phyloP scores from a whole-genome alignment of 1,140 invertebrate species.

The Bombus pyrosoma region DNA sequence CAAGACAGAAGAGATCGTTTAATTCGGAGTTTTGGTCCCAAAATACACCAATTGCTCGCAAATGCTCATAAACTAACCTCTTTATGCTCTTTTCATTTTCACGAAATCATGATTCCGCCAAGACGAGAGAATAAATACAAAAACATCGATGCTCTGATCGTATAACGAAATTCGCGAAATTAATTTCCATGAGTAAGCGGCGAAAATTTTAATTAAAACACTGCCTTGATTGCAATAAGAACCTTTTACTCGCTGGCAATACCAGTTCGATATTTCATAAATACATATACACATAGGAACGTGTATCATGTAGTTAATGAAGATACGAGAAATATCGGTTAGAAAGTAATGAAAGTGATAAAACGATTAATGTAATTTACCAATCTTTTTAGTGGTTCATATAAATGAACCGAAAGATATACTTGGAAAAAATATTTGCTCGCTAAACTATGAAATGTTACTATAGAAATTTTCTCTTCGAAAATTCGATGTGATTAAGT shows the following conservation, averaged over 20 bases:
- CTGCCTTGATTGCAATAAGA: not conserved
- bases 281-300: not conserved
- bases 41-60: not conserved
- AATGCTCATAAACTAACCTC: not conserved
- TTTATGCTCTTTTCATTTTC: not conserved
- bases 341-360: not conserved
- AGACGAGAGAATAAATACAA: not conserved
- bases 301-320: not conserved
- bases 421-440: not conserved
- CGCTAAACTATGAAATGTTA: not conserved
- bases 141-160: not conserved
- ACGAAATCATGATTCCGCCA: no score
- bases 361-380: not conserved
- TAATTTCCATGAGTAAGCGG: not conserved
- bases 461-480: not conserved
- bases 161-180: not conserved
- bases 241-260: not conserved
- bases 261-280: not conserved
- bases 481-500: not conserved
- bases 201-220: slow-evolving; percentile 19
- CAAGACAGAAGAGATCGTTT: slow-evolving; percentile 8
- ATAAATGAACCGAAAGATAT: not conserved
- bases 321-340: not conserved
- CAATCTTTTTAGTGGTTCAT: not conserved
- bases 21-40: not conserved